Conservation (phyloP, 53 echinoderm and acorn worm genomes). For the Echinarachnius parma region DNA sequence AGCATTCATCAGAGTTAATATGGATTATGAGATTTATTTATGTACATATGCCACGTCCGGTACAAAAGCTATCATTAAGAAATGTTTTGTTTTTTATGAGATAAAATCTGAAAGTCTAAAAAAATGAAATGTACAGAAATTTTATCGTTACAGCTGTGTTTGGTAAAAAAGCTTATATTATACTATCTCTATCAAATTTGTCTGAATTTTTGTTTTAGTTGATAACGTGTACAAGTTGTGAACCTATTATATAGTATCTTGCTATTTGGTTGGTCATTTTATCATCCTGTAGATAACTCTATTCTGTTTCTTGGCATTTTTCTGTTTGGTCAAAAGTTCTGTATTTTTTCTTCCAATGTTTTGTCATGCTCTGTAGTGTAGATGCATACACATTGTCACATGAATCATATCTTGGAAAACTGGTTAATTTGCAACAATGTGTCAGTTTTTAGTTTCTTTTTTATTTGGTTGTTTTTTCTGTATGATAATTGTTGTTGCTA, state of each 20-base stretch:
- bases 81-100: no score
- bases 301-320: constrained; percentile 19
- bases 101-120: no score
- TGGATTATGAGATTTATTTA: constrained; percentile 16
- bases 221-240: constrained; percentile 14
- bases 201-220: constrained; percentile 19
- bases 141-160: constrained; percentile 31
- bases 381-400: no score
- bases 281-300: constrained; percentile 16
- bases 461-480: no score
- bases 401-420: no score
- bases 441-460: no score
- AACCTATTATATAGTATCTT: constrained; percentile 17
- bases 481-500: no score
- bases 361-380: no score
- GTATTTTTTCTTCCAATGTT: no score
- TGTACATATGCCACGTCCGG: constrained; percentile 33
- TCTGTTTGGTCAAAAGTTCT: no score
- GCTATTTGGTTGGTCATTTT: constrained; percentile 24
- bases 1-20: constrained; percentile 14
- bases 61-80: constrained; percentile 44
- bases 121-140: constrained; percentile 42
- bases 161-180: constrained; percentile 13
- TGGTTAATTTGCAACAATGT: no score
- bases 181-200: no score